Percentiles rank a stretch among this genome's conserved stretches.
phyloP scores from a whole-genome alignment of 1,140 invertebrate genomes.

The Amyelois transitella region DNA sequence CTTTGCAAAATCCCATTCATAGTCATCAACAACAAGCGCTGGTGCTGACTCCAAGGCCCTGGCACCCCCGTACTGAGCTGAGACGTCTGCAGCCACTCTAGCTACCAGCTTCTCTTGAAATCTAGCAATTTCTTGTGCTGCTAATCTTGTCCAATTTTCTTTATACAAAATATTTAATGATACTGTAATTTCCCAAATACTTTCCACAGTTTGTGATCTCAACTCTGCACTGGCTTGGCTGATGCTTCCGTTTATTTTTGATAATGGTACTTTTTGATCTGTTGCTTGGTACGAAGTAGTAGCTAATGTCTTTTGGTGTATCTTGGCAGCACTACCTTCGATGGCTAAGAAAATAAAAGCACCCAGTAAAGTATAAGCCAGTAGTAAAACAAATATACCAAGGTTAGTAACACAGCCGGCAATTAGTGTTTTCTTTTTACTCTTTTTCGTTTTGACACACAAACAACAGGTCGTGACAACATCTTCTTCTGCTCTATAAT shows the following conservation, averaged over 20 bases:
- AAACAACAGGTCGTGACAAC: slow-evolving; percentile 75
- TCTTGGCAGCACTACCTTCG: slow-evolving; percentile 82
- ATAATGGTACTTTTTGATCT: slow-evolving; percentile 55
- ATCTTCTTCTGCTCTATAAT: slow-evolving; percentile 45
- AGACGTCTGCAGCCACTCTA: slow-evolving; percentile 83
- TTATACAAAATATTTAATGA: slow-evolving; percentile 94
- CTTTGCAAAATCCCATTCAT: slow-evolving; percentile 94
- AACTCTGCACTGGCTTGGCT: slow-evolving; percentile 63
- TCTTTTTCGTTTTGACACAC: slow-evolving; percentile 79
- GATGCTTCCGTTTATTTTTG: slow-evolving; percentile 54
- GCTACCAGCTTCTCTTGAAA: slow-evolving; percentile 92
- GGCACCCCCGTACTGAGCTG: slow-evolving; percentile 59
- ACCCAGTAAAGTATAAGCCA: slow-evolving; percentile 90
- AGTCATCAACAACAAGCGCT: slow-evolving; percentile 75
- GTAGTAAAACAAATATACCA: slow-evolving; percentile 89
- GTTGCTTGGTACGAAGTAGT: slow-evolving; percentile 74
- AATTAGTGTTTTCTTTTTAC: slow-evolving; percentile 78
- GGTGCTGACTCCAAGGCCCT: slow-evolving; percentile 67
- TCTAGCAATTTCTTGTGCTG: slow-evolving; percentile 88
- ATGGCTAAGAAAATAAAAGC: slow-evolving; percentile 95
- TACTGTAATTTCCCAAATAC: slow-evolving; percentile 96
- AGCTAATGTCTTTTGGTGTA: slow-evolving; percentile 79
- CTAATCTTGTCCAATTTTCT: slow-evolving; percentile 94
- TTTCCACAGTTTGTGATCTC: slow-evolving; percentile 85
- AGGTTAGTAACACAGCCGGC: slow-evolving; percentile 88